Conservation (phyloP, 2,113 vertebrate genomes). For the Aramus guarauna region DNA sequence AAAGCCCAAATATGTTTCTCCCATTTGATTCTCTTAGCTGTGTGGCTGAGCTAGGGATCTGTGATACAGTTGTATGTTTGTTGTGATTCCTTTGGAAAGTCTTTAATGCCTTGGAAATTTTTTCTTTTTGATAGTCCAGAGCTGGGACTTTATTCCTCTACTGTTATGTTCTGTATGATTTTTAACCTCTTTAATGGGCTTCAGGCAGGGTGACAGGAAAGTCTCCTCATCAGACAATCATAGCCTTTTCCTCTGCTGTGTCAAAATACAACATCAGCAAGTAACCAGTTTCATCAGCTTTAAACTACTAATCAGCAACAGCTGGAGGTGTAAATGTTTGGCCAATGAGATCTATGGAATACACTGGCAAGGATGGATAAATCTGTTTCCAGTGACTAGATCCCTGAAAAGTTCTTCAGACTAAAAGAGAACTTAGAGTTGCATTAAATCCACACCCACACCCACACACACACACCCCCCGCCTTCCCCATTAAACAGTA, state of each 20-base stretch:
- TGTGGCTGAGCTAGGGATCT: background rate
- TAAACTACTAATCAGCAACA: background rate
- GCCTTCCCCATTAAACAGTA: background rate
- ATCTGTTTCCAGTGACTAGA: background rate
- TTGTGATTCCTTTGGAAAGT: background rate
- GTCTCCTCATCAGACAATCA: background rate
- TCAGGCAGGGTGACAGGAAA: background rate
- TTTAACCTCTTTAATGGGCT: background rate
- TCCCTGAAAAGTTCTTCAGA: background rate
- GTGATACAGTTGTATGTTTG: background rate
- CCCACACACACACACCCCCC: too few relatives aligned
- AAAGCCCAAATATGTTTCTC: background rate
- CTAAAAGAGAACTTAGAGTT: background rate
- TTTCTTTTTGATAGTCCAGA: background rate
- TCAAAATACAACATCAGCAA: background rate
- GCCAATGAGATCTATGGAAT: background rate
- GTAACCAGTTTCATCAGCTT: background rate
- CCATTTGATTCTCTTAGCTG: background rate
- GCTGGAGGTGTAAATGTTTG: accelerated
- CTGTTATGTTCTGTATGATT: background rate
- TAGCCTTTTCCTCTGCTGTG: background rate
- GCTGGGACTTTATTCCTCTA: background rate
- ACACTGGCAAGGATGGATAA: background rate
- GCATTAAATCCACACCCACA: background rate
- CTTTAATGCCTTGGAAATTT: background rate